phyloP scores from a whole-genome alignment of 2,797 vertebrate genomes.

The Acanthiza pusilla region DNA sequence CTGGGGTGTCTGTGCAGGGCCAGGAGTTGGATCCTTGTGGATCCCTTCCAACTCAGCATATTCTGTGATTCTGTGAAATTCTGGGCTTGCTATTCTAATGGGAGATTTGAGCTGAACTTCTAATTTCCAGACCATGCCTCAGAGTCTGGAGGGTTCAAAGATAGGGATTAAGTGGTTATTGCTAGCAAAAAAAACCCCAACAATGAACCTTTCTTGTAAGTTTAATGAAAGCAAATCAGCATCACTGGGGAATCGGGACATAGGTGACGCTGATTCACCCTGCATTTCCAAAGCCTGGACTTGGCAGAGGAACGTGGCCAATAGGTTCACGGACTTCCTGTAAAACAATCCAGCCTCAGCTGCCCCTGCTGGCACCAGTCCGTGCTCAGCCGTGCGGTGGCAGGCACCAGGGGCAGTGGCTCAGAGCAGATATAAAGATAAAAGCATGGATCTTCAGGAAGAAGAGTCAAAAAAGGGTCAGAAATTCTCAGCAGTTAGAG shows the following conservation, averaged over 20 bases:
- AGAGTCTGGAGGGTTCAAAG: neutral
- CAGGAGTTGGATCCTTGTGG: neutral
- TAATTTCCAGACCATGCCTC: neutral
- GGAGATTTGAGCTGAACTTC: neutral
- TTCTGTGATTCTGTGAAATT: neutral
- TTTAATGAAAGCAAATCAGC: neutral
- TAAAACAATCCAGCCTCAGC: neutral
- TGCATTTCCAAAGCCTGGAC: neutral
- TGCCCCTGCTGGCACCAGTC: neutral
- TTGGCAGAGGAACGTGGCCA: neutral
- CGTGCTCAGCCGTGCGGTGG: neutral
- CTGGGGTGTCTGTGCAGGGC: neutral
- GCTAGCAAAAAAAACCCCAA: accelerated
- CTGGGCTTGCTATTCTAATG: accelerated
- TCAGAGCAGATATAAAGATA: neutral
- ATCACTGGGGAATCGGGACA: neutral
- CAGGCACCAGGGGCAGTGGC: neutral
- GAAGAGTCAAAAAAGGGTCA: neutral
- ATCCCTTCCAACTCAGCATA: neutral
- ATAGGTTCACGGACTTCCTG: neutral
- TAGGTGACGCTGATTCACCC: neutral
- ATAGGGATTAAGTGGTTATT: neutral
- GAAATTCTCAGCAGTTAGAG: neutral
- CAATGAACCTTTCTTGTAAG: neutral
- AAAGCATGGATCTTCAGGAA: neutral